Conservation (phyloP, 2,113 vertebrate genomes). For the Prolemur simus region DNA sequence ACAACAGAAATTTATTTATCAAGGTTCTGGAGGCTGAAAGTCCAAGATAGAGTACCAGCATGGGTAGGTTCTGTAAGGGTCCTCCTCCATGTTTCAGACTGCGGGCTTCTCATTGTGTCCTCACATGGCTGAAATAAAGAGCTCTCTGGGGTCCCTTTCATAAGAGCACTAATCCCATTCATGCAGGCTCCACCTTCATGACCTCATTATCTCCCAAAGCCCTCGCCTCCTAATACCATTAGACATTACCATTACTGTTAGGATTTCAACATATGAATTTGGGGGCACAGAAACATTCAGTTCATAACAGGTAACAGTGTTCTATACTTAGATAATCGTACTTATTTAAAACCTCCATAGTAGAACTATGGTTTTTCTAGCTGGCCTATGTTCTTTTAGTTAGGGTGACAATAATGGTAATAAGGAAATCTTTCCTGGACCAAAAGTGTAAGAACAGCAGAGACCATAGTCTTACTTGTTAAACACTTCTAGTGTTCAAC, state of each 20-base stretch:
- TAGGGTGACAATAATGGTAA: not conserved
- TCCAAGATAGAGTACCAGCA: not conserved
- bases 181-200: not conserved
- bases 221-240: not conserved
- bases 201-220: not conserved
- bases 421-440: not conserved
- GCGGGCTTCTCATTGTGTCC: not conserved
- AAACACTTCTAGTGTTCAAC: not conserved
- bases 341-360: not conserved
- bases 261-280: not conserved
- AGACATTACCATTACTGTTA: not conserved
- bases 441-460: slow-evolving; percentile 27
- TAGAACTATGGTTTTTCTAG: not conserved
- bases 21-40: not conserved
- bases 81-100: not conserved
- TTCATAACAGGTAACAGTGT: not conserved
- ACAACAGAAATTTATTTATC: not conserved
- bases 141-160: not conserved
- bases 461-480: not conserved
- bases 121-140: not conserved
- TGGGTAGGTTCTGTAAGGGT: not conserved
- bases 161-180: not conserved
- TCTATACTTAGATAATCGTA: not conserved
- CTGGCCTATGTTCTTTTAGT: not conserved
- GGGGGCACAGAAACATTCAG: not conserved